A percentile compares a stretch with the other conserved stretches of the same genome.
These are phyloP conservation scores for Mesoligia furuncula DNA, from an alignment of 2,888 invertebrate species.

Conservation along the genomic window DNA sequence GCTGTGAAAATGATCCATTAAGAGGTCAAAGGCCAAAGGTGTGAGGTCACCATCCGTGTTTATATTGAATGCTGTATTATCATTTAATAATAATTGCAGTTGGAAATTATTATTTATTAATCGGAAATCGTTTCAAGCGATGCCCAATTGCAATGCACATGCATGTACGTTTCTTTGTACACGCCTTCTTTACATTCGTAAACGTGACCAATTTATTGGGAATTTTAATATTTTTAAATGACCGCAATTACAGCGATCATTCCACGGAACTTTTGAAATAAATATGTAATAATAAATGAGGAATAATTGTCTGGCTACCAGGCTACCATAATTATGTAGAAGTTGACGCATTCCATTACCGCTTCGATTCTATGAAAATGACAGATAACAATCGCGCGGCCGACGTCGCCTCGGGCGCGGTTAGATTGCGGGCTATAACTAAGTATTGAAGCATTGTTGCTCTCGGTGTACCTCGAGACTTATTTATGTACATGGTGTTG, in stretches of 20 bases:
- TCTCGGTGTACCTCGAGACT: conserved; percentile 52
- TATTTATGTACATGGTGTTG: conserved; percentile 60
- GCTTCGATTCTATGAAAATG: conserved; percentile 67
- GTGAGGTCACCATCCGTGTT: conserved; percentile 31
- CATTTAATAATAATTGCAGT: conserved; percentile 33
- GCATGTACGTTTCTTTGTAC: conserved; percentile 10
- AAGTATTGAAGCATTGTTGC: conserved; percentile 64
- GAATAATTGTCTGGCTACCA: conserved; percentile 52
- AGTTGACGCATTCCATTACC: conserved; percentile 62
- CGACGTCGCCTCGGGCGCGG: conserved; percentile 53
- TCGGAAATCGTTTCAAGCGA: neutral
- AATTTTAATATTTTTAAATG: conserved; percentile 41
- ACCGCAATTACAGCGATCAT: conserved; percentile 18
- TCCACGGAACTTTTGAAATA: conserved; percentile 29
- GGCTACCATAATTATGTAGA: conserved; percentile 59
- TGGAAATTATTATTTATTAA: conserved; percentile 29
- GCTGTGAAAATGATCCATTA: conserved; percentile 60
- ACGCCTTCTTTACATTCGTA: conserved; percentile 29
- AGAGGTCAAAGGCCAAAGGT: conserved; percentile 49
- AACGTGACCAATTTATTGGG: conserved; percentile 50
- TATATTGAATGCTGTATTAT: conserved; percentile 53
- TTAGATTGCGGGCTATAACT: conserved; percentile 59
- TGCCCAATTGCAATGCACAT: conserved; percentile 1
- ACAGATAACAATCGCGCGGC: conserved; percentile 62
- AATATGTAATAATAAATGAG: conserved; percentile 52